A percentile compares a stretch with the other conserved stretches of the same genome.
Conservation (phyloP, 2,888 invertebrate genomes). For the Apeira syringaria region DNA sequence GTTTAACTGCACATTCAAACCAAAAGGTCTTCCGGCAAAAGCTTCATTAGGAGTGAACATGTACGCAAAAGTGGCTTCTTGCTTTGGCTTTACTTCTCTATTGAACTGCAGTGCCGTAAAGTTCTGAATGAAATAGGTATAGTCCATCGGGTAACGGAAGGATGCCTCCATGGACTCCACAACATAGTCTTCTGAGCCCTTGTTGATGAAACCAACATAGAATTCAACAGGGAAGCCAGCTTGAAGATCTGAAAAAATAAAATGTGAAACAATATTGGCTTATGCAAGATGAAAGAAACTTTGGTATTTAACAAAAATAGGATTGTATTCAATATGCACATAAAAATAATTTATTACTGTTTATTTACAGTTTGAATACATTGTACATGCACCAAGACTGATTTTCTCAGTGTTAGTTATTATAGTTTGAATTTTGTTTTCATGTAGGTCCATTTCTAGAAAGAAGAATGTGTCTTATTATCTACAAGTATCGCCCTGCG, state of each 20-base stretch:
- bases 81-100: conserved; percentile 93
- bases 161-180: conserved; percentile 98
- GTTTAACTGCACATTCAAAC: conserved; percentile 95
- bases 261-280: too few relatives aligned
- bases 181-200: conserved; percentile 94
- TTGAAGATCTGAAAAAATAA: conserved; percentile 92
- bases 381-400: too few relatives aligned
- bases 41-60: conserved; percentile 97
- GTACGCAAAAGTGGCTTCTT: conserved; percentile 97
- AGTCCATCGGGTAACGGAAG: conserved; percentile 99
- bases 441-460: too few relatives aligned
- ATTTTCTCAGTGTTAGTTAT: too few relatives aligned
- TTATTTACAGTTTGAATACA: too few relatives aligned
- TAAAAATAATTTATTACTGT: too few relatives aligned
- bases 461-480: too few relatives aligned
- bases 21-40: conserved; percentile 98
- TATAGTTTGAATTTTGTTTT: too few relatives aligned
- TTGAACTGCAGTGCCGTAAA: conserved; percentile 96
- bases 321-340: too few relatives aligned
- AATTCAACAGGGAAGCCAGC: conserved; percentile 97
- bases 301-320: too few relatives aligned
- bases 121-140: conserved; percentile 98
- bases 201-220: conserved; percentile 97
- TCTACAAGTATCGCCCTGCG: too few relatives aligned
- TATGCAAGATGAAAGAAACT: too few relatives aligned